Percentiles rank a stretch among this genome's conserved stretches.
phyloP scores from a whole-genome alignment of 2,113 vertebrate species.

The Tor tambroides region DNA sequence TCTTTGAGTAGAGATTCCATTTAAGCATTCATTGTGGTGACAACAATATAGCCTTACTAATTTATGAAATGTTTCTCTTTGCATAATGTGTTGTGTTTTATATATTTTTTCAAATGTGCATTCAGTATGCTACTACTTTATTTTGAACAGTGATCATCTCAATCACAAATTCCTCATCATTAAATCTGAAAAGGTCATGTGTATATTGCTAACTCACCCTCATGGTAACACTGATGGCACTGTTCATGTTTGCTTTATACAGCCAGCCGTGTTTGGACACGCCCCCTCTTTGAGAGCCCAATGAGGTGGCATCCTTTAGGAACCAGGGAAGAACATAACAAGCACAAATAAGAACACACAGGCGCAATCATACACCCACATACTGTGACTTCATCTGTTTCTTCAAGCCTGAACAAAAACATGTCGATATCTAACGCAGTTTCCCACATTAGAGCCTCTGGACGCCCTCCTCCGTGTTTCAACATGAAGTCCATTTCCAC shows the following conservation, averaged over 20 bases:
- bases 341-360: constrained; percentile 35
- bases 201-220: constrained; percentile 78
- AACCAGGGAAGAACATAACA: constrained; percentile 23
- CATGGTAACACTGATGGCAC: constrained; percentile 98
- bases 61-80: not conserved
- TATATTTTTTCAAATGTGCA: not conserved
- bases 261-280: constrained; percentile 98
- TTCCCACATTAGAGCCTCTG: constrained; percentile 29
- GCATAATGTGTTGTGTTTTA: not conserved
- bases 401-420: constrained; percentile 9
- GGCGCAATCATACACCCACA: constrained; percentile 42
- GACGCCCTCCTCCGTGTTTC: constrained; percentile 20
- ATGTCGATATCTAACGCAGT: not conserved
- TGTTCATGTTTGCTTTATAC: constrained; percentile 98
- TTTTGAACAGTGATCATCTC: not conserved
- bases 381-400: constrained; percentile 19
- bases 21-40: not conserved
- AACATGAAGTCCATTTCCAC: constrained; percentile 41
- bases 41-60: not conserved
- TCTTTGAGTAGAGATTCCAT: too few relatives aligned
- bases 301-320: constrained; percentile 88
- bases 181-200: not conserved
- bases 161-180: not conserved
- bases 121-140: not conserved
- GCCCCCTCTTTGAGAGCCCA: constrained; percentile 94